These are phyloP conservation scores for Drosophila jambulina DNA, from an alignment of 1,140 invertebrate genomes.

Conservation along the genomic window DNA sequence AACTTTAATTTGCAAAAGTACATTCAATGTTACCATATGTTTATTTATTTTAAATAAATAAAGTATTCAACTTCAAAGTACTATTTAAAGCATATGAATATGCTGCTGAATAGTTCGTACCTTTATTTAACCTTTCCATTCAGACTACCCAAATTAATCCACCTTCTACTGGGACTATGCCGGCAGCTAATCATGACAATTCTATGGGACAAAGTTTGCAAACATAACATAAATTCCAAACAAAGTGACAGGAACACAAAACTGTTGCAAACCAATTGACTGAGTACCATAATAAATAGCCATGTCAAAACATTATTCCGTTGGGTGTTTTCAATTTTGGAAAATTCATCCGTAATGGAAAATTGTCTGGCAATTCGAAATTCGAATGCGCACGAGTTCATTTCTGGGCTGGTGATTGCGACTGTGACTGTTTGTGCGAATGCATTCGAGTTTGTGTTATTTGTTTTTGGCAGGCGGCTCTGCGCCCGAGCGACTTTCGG, in stretches of 20 bases:
- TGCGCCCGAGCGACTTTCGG: slow-evolving; percentile 32
- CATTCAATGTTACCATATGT: background rate
- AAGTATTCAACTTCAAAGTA: background rate
- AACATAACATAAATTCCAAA: background rate
- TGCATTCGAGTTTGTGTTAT: slow-evolving; percentile 24
- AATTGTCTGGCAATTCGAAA: slow-evolving; percentile 24
- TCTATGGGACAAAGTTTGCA: background rate
- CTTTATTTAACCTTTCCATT: background rate
- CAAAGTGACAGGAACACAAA: slow-evolving; percentile 9
- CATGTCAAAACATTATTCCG: slow-evolving; percentile 15
- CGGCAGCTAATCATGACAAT: background rate
- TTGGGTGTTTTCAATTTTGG: slow-evolving; percentile 13
- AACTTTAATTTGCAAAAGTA: background rate
- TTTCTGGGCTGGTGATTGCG: slow-evolving; percentile 15
- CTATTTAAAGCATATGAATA: background rate
- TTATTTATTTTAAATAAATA: no score
- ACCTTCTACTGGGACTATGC: background rate
- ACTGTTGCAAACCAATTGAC: slow-evolving; percentile 16
- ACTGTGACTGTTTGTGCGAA: slow-evolving; percentile 22
- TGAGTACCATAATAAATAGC: slow-evolving; percentile 21
- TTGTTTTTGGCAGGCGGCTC: slow-evolving; percentile 12
- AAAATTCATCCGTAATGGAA: slow-evolving; percentile 15
- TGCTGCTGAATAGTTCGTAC: no score
- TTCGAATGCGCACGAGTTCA: slow-evolving; percentile 32
- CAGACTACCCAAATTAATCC: background rate